Conservation (phyloP, 1,140 invertebrate species). For the Archivesica marissinica region DNA sequence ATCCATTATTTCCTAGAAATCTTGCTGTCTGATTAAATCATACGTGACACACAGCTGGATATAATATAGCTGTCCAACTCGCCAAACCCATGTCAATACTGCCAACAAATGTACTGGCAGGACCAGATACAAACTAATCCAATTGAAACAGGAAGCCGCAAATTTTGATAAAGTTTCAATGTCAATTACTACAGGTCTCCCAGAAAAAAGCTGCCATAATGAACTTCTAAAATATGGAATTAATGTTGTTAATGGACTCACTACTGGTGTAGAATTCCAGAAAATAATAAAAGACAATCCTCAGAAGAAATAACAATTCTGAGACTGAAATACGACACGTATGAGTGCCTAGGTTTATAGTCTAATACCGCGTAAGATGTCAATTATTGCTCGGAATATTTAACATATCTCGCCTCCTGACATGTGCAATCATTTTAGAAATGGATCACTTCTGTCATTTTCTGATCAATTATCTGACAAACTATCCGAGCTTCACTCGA, state of each 20-base stretch:
- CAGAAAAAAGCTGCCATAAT: conserved; percentile 28
- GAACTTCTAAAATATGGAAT: conserved; percentile 29
- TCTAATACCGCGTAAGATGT: background rate
- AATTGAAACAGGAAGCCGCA: conserved; percentile 34
- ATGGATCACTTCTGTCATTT: too few species aligned
- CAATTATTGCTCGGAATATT: background rate
- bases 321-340: background rate
- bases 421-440: too few species aligned
- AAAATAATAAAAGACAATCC: background rate
- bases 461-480: too few species aligned
- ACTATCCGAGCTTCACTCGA: too few species aligned
- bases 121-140: conserved; percentile 24
- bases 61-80: conserved; percentile 1
- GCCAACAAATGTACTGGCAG: background rate
- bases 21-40: conserved; percentile 33
- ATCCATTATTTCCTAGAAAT: conserved; percentile 21
- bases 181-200: conserved; percentile 8
- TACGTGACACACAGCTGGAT: background rate
- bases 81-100: conserved; percentile 2
- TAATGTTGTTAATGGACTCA: conserved; percentile 19
- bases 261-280: conserved; percentile 11
- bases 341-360: background rate
- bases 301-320: background rate
- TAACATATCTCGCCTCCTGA: background rate
- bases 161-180: conserved; percentile 46